Evolutionary conservation across 2,888 invertebrate genomes (phyloP).

Genomic region (Drymonia ruficornis): DNA sequence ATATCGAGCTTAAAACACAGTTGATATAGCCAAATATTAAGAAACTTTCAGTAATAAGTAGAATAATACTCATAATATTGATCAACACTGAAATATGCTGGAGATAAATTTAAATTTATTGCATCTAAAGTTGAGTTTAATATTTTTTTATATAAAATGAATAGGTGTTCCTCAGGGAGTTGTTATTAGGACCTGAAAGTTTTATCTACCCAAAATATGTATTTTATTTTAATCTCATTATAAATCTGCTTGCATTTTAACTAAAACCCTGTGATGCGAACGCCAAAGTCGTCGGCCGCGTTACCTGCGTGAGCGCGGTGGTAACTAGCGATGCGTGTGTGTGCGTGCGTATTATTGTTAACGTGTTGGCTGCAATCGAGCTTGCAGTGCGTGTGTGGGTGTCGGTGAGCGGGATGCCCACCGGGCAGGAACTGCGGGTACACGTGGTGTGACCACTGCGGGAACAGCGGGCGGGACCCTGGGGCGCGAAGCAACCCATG

Average conservation of each 20-base stretch:
- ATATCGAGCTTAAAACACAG: neutral
- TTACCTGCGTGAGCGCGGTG: slow-evolving; percentile 84
- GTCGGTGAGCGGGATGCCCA: slow-evolving; percentile 89
- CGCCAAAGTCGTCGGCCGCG: slow-evolving; percentile 61
- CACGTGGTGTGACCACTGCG: slow-evolving; percentile 97
- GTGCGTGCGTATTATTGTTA: slow-evolving; percentile 80
- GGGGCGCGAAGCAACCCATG: slow-evolving; percentile 14
- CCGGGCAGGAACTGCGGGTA: slow-evolving; percentile 97
- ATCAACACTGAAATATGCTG: neutral
- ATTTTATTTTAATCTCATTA: too few species aligned
- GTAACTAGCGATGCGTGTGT: slow-evolving; percentile 82
- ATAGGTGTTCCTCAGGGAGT: neutral
- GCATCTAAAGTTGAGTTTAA: neutral
- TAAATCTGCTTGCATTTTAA: neutral
- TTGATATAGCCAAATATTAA: neutral
- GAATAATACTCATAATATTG: neutral
- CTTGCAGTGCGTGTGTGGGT: slow-evolving; percentile 86
- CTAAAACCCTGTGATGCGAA: slow-evolving; percentile 49
- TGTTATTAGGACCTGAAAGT: neutral
- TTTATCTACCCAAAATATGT: neutral
- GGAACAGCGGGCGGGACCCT: slow-evolving; percentile 93
- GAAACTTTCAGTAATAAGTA: neutral
- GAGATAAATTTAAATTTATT: neutral
- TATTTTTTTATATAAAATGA: neutral
- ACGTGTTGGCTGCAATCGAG: slow-evolving; percentile 80